Evolutionary conservation across 35 echinoderm and acorn worm species (phyloP), one percentile per base, ranked within the genome.

Genomic region (Amphiura filiformis): DNA sequence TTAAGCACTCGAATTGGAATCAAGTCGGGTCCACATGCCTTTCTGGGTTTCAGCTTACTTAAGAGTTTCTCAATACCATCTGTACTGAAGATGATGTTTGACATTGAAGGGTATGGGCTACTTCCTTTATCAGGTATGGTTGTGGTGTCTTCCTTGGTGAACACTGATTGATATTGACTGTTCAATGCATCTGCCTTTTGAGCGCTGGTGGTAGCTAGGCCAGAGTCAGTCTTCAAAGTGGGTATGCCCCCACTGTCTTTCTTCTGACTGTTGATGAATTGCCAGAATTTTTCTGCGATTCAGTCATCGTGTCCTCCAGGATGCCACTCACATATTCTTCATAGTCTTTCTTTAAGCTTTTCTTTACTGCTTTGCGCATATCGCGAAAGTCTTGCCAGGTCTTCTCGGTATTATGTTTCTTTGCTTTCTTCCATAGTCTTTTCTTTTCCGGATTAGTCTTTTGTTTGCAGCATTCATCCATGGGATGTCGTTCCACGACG

Each of bases 381-480:
- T 82, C 39, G 36, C 39, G 22, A 41, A 81, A 81, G 20, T 81
- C 80, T 82, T 82, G 80, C 36, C 80, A 82, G 39, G 14, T 0
- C 33, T 47, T 82, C 80, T 41, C 80, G 40, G 33, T 82, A 32
- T 47, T 82, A 26, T 82, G n/a, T 82, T 0, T 82, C 39, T 39
- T 82, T 82, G 80, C 80, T 1, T 82, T 47, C 39, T 49, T 82
- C 80, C 35, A 82, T 47, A 82, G 23, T 38, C 39, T 47, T 38
- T 82, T 82, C 7, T 82, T 82, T 81, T 88, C 40, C 57, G 81
- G 34, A 88, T 80, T 38, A 39, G 32, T 78, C 78, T 44, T 81
- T 88, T 88, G 35, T 81, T 88, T 49, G 17, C 28, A 5, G 76
- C 12, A 57, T 80, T 80, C 40, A 80, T 80, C 87, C 87, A 88